phyloP scores from a whole-genome alignment of 2,113 vertebrate species.

The Bungarus multicinctus region DNA sequence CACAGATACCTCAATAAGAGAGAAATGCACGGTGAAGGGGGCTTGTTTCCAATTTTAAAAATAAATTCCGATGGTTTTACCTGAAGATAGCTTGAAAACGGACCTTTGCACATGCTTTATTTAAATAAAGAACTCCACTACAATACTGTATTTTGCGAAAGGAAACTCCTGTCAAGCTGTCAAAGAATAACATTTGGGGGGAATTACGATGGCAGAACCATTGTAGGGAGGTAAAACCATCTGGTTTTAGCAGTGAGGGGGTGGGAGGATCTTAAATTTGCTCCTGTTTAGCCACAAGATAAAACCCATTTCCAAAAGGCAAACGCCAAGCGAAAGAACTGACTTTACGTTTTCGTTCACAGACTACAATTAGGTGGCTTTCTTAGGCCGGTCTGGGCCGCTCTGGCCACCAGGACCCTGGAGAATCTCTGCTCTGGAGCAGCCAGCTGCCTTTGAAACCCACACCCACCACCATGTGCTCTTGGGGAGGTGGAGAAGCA shows the following conservation, averaged over 20 bases:
- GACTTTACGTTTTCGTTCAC: slow-evolving; percentile 42
- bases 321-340: not conserved
- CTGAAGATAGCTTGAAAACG: slow-evolving; percentile 60
- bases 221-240: slow-evolving; percentile 36
- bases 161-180: slow-evolving; percentile 48
- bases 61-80: slow-evolving; percentile 67
- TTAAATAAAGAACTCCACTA: slow-evolving; percentile 40
- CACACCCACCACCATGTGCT: slow-evolving; percentile 56
- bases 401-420: slow-evolving; percentile 62
- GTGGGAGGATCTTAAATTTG: not conserved
- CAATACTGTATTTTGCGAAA: slow-evolving; percentile 63
- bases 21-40: slow-evolving; percentile 63
- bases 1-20: slow-evolving; percentile 73
- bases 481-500: slow-evolving; percentile 55
- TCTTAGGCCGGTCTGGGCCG: slow-evolving; percentile 69
- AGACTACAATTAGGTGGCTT: slow-evolving; percentile 61
- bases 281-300: slow-evolving; percentile 14
- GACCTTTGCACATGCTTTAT: slow-evolving; percentile 69
- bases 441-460: slow-evolving; percentile 61
- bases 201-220: not conserved
- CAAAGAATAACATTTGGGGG: not conserved
- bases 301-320: not conserved
- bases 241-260: slow-evolving; percentile 39
- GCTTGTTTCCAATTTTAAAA: slow-evolving; percentile 64
- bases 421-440: slow-evolving; percentile 51